Conservation (phyloP, 2,888 invertebrate species). For the Pogonocherus hispidulus region DNA sequence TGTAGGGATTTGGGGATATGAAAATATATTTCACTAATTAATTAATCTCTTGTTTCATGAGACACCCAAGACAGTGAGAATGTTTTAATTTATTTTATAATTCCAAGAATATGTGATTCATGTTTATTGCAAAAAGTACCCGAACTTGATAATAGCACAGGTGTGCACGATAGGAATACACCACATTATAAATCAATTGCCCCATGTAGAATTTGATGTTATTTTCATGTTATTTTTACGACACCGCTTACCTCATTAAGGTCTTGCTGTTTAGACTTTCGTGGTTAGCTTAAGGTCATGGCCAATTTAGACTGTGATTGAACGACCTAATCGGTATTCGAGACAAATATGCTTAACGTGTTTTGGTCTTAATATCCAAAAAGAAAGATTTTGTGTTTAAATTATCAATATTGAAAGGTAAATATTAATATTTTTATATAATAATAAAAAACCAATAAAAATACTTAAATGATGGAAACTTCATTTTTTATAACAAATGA, state of each 20-base stretch:
- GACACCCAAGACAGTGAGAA: background rate
- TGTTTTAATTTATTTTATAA: background rate
- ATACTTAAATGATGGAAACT: too few species aligned
- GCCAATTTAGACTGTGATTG: constrained; percentile 15
- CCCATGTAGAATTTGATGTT: constrained; percentile 2
- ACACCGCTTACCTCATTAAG: background rate
- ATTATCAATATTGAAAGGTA: too few species aligned
- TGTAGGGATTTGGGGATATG: background rate
- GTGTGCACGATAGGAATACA: constrained; percentile 9
- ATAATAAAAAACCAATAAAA: too few species aligned
- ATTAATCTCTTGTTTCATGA: constrained; percentile 7
- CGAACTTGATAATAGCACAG: constrained; percentile 12
- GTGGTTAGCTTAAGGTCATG: constrained; percentile 21
- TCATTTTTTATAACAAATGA: too few species aligned
- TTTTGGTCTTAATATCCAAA: too few species aligned
- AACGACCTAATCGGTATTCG: constrained; percentile 9
- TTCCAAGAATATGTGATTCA: constrained; percentile 16
- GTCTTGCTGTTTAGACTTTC: background rate
- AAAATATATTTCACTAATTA: background rate
- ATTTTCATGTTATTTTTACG: constrained; percentile 8
- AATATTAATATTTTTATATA: too few species aligned
- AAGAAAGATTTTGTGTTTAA: too few species aligned
- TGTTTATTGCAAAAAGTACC: constrained; percentile 14
- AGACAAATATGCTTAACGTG: too few species aligned
- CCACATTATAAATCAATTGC: constrained; percentile 20